Percentiles rank a stretch among this genome's conserved stretches.
Conservation (phyloP, 1,140 invertebrate genomes). For the Reticulitermes speratus region DNA sequence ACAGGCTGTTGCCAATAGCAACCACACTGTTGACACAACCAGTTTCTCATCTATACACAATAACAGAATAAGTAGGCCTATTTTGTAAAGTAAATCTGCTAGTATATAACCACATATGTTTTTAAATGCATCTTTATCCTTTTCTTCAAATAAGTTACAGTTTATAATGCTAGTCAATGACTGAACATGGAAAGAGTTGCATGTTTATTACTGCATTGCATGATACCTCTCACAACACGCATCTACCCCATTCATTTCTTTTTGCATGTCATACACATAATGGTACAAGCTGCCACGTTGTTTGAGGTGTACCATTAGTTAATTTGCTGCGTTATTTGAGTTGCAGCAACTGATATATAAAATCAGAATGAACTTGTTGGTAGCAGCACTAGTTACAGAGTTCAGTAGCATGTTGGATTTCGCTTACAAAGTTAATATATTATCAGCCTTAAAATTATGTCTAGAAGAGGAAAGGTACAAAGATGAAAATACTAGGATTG, state of each 20-base stretch:
- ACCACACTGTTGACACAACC: neutral
- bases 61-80: neutral
- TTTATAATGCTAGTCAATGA: neutral
- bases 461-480: neutral
- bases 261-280: neutral
- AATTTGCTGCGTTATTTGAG: neutral
- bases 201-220: neutral
- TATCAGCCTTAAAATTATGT: neutral
- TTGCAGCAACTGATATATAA: conserved; percentile 19
- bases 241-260: neutral
- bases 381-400: neutral
- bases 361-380: neutral
- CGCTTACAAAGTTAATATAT: neutral
- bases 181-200: neutral
- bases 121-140: neutral
- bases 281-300: conserved; percentile 17
- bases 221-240: neutral
- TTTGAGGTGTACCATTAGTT: neutral
- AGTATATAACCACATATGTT: too few species aligned
- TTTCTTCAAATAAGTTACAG: neutral
- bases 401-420: neutral
- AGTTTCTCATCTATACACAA: neutral
- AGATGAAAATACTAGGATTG: neutral
- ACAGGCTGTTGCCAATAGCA: neutral
- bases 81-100: neutral